Percentiles rank a stretch among this genome's conserved stretches.
phyloP scores from a whole-genome alignment of 2,888 invertebrate species.

The Sinelater perroti region DNA sequence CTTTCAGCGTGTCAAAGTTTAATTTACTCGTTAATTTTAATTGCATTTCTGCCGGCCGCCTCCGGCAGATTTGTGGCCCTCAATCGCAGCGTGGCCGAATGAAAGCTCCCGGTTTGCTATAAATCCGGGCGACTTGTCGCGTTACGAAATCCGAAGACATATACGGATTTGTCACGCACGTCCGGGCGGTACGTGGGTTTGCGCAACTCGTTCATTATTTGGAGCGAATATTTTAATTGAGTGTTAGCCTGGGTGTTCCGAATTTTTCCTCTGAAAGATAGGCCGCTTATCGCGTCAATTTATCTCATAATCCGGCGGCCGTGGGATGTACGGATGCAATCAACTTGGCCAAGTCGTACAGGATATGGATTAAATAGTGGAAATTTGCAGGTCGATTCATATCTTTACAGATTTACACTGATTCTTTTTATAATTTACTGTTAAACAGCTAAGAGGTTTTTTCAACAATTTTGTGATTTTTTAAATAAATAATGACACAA shows the following conservation, averaged over 20 bases:
- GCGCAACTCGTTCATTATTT: conserved; percentile 22
- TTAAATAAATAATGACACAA: too few relatives aligned
- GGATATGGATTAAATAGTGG: too few relatives aligned
- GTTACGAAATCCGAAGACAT: conserved; percentile 32
- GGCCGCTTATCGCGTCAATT: conserved; percentile 11
- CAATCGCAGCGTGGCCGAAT: conserved; percentile 3
- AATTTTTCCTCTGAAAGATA: conserved; percentile 7
- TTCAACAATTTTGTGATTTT: too few relatives aligned
- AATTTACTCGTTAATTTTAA: too few relatives aligned
- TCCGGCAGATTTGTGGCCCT: conserved; percentile 20
- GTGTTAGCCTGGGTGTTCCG: conserved; percentile 4
- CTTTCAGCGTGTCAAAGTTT: too few relatives aligned
- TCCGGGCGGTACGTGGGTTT: conserved; percentile 24
- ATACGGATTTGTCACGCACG: conserved; percentile 36
- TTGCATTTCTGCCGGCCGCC: neutral
- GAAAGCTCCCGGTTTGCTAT: conserved; percentile 20
- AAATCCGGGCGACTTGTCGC: conserved; percentile 29
- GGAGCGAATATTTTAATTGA: conserved; percentile 19
- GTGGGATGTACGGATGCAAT: conserved; percentile 15
- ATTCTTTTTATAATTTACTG: too few relatives aligned
- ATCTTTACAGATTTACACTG: too few relatives aligned
- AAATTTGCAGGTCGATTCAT: too few relatives aligned
- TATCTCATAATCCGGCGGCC: conserved; percentile 13
- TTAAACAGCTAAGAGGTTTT: too few relatives aligned
- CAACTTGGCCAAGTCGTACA: too few relatives aligned